Evolutionary conservation across 2,888 invertebrate species (phyloP), one percentile per base, ranked within the genome.

Genomic region (Drosophila prostipennis): DNA sequence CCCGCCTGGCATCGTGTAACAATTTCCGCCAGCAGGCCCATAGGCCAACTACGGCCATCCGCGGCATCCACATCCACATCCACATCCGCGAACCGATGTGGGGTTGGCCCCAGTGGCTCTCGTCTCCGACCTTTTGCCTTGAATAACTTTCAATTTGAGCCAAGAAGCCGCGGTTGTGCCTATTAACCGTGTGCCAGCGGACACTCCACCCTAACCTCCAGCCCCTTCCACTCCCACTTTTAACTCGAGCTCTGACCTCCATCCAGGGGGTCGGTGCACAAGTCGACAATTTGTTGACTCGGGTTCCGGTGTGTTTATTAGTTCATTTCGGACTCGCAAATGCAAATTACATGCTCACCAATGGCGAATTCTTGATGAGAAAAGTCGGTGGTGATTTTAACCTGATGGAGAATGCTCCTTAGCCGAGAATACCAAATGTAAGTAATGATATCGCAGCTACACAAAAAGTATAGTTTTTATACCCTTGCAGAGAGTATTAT

Each of bases 141-240:
- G 76, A 86, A 87, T 86, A 86, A 89, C 89, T 89, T 86, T 87
- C 82, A 89, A 86, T 86, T 86, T 86, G 78, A 87, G 76, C 76
- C 74, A 68, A 83, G 86, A 67, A 75, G 68, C 61, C 87, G 73
- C 82, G 85, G 64, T 68, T 56, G 45, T 67, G 74, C 85, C 86
- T 77, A 85, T 81, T 84, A 87, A 78, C 76, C 74, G 58, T 67
- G 60, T 70, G 67, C 67, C 74, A 73, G 59, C 61, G 70, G 69
- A 64, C 68, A 63, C 71, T 32, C 16, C 52, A 29, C 37, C 42
- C 29, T 32, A 6, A 37, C n/a, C 37, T 19, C n/a, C 13, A 6
- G 0, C 34, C 34, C 34, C 11, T 10, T 34, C 48, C 23, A 10
- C 57, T 19, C 1, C 19, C 19, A 19, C 19, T 19, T 19, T 19